These are phyloP conservation scores for Torymus texanus DNA, from an alignment of 2,888 invertebrate genomes.

Conservation along the genomic window DNA sequence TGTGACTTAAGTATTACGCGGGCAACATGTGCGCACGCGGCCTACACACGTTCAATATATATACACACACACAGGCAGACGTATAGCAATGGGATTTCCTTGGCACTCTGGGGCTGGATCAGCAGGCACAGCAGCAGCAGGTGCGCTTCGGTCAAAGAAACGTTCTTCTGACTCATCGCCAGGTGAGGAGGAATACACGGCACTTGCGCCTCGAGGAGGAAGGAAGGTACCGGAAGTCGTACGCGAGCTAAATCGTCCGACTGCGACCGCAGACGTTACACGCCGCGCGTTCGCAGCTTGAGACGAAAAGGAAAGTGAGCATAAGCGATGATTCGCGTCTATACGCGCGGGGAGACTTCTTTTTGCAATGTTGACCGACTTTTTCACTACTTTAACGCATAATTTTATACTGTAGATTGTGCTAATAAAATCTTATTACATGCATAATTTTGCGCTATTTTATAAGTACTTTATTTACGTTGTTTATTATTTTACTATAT, in stretches of 20 bases:
- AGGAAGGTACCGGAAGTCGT: constrained; percentile 67
- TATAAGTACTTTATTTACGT: too few species aligned
- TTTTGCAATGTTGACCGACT: too few species aligned
- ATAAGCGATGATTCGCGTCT: background rate
- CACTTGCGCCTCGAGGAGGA: constrained; percentile 48
- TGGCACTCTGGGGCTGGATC: constrained; percentile 9
- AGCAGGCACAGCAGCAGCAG: constrained; percentile 60
- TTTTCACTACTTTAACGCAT: too few species aligned
- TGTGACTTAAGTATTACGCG: background rate
- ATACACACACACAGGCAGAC: too few species aligned
- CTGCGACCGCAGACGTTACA: constrained; percentile 37
- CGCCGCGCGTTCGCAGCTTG: background rate
- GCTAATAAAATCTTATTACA: too few species aligned
- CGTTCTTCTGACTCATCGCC: constrained; percentile 71
- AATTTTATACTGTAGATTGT: too few species aligned
- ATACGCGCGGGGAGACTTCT: too few species aligned
- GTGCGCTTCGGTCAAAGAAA: constrained; percentile 63
- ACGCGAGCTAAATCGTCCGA: constrained; percentile 54
- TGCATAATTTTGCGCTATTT: too few species aligned
- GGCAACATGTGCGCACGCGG: background rate
- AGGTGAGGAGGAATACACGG: constrained; percentile 65
- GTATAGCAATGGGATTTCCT: background rate
- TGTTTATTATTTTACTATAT: too few species aligned
- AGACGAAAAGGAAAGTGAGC: constrained; percentile 21
- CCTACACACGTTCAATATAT: background rate